Base-by-base conservation (phyloP, 2,888 invertebrate species). In the Rhagophthalmus giganteus region DNA sequence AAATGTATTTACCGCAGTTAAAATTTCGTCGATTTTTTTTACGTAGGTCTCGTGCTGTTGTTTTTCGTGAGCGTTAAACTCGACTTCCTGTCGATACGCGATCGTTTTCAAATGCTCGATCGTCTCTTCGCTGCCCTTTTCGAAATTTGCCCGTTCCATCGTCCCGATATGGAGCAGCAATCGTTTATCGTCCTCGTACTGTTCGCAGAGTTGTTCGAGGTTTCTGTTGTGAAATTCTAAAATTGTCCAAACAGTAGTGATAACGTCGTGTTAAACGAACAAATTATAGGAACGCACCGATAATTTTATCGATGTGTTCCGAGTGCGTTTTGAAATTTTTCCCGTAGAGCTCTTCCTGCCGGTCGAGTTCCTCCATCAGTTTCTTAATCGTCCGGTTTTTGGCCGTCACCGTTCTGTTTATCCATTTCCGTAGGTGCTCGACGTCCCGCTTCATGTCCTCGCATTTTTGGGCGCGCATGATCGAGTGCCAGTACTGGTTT, bases 401-500 rank as follows among this genome's bases (percentile, higher is more conserved):
- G 7, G 83, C 78, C 16, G 83, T 81, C 9, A 88, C 60, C n/a
- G 83, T 74, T 61, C 79, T 78, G 60, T 84, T 81, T 68, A 86
- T 85, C 58, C 80, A 80, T 34, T 74, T 69, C 67, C 78, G 77
- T 67, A 85, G 74, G 49, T 82, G 79, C 78, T 84, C 56, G 7
- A 60, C 59, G 32, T 55, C 45, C 9, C 25, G 15, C 40, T 51
- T 50, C 38, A 41, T 48, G 66, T 90, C 87, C 50, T 84, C 83
- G 65, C 87, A 86, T 76, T 91, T 92, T 38, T 86, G 80, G 67
- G 82, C 83, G 0, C 92, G 80, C 42, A 92, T 74, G 50, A 88
- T 82, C 54, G 83, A 86, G 33, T 91, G 83, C 91, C 91, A 92
- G 71, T 87, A 84, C 73, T 90, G 89, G 67, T 91, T 90, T 40